Evolutionary conservation across 2,113 vertebrate species (phyloP), one percentile per base, ranked within the genome.

Genomic region (Apus apus): DNA sequence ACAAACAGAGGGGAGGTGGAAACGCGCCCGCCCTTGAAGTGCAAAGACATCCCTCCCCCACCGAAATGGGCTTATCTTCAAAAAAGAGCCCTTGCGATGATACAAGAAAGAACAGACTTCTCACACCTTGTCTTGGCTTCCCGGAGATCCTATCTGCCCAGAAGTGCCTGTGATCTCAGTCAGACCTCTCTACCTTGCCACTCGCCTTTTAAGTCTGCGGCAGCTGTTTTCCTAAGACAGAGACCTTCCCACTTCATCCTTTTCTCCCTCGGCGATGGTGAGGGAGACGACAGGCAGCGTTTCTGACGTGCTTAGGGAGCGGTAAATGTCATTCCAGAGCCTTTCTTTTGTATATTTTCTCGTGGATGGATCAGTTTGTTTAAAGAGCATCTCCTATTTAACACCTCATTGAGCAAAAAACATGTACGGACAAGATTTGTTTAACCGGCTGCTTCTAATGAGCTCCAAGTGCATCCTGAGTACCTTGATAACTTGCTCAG

Each of bases 51-150:
- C 25, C 15, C 36, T n/a, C 17, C 25, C 8, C 13, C 18, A 6
- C 26, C 0, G 3, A 43, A 65, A 71, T 12, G 57, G 87, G 93
- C 96, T 97, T 97, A 96, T 97, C 97, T 96, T 96, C 94, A 96
- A 92, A 97, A 96, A 95, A 94, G 86, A 66, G 68, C 73, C 88
- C 60, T 95, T 80, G 74, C 62, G 57, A 95, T 92, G 95, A 95
- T 89, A 95, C 90, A 93, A 97, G 96, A 94, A 87, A 95, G 96
- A 96, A 12, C 96, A 93, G 89, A 88, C 93, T 95, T 94, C 95
- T 97, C 97, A 96, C 97, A 97, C 97, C 97, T 97, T 96, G 96
- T 97, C 95, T 96, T 95, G 51, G 58, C 95, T 96, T 96, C 95
- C 90, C 89, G 4, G 86, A 96, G 97, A 97, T 97, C 85, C 94